Conservation (phyloP, 2,888 invertebrate genomes). For the Apodemia zela region DNA sequence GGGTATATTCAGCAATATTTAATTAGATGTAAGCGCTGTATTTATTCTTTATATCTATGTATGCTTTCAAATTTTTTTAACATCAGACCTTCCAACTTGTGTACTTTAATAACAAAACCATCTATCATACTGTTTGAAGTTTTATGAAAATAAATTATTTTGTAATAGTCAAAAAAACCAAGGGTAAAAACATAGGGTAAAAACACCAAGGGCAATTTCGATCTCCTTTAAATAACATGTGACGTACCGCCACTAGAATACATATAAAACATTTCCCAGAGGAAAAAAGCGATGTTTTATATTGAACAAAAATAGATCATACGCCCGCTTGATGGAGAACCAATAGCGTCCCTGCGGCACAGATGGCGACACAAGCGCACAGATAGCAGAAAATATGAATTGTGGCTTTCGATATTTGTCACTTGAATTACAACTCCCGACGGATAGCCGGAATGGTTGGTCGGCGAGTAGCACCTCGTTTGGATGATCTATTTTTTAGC, state of each 20-base stretch:
- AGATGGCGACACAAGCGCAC: constrained; percentile 74
- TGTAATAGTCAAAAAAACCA: not conserved
- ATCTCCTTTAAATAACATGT: constrained; percentile 47
- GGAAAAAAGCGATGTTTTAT: constrained; percentile 75
- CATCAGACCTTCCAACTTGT: no score
- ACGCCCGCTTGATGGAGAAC: constrained; percentile 75
- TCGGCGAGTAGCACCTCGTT: constrained; percentile 62
- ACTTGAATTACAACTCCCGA: constrained; percentile 78
- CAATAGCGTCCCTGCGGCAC: constrained; percentile 75
- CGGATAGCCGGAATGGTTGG: constrained; percentile 56
- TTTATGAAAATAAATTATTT: constrained; percentile 5
- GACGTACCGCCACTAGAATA: constrained; percentile 71
- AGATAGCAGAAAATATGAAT: constrained; percentile 79
- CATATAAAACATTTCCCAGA: constrained; percentile 73
- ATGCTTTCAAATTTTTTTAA: no score
- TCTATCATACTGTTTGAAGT: not conserved
- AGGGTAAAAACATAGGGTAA: no score
- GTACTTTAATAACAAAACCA: not conserved
- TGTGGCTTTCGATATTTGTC: constrained; percentile 80
- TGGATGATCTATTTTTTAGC: constrained; percentile 64
- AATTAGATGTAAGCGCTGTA: no score
- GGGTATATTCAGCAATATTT: no score
- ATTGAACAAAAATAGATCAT: constrained; percentile 77
- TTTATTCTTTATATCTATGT: no score
- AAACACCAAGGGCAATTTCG: constrained; percentile 4